Evolutionary conservation across 2,888 invertebrate species (phyloP).

Genomic region (Diaphora mendica): DNA sequence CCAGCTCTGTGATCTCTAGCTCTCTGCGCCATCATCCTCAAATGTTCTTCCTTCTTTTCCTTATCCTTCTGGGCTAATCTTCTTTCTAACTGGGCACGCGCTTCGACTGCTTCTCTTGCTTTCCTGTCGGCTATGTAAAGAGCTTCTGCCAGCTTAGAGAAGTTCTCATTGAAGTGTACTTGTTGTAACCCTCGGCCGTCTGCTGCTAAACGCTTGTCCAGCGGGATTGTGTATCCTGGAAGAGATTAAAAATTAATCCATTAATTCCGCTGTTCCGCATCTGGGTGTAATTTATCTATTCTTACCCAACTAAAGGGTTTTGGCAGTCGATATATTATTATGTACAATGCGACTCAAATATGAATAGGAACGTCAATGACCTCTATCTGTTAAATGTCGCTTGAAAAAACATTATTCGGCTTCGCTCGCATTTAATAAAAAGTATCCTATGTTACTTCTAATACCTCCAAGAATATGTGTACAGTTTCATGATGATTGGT

Average conservation of each 20-base stretch:
- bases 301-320: too few relatives aligned
- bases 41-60: conserved; percentile 98
- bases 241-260: background rate
- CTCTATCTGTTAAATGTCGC: too few relatives aligned
- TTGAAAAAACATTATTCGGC: too few relatives aligned
- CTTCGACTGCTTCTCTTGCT: conserved; percentile 98
- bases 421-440: too few relatives aligned
- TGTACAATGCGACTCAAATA: too few relatives aligned
- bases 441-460: too few relatives aligned
- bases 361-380: too few relatives aligned
- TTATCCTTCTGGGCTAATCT: conserved; percentile 99
- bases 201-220: conserved; percentile 99
- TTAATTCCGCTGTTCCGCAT: background rate
- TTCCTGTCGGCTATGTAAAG: conserved; percentile 98
- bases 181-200: conserved; percentile 99
- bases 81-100: conserved; percentile 97
- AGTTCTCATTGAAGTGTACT: conserved; percentile 99
- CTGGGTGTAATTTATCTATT: background rate
- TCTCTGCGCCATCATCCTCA: conserved; percentile 96
- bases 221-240: conserved; percentile 97
- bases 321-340: too few relatives aligned
- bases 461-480: too few relatives aligned
- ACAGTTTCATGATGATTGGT: too few relatives aligned
- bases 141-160: conserved; percentile 99
- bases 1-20: conserved; percentile 98